These are phyloP conservation scores for Brachionus calyciflorus DNA, from an alignment of 1,140 invertebrate species.

Conservation along the genomic window DNA sequence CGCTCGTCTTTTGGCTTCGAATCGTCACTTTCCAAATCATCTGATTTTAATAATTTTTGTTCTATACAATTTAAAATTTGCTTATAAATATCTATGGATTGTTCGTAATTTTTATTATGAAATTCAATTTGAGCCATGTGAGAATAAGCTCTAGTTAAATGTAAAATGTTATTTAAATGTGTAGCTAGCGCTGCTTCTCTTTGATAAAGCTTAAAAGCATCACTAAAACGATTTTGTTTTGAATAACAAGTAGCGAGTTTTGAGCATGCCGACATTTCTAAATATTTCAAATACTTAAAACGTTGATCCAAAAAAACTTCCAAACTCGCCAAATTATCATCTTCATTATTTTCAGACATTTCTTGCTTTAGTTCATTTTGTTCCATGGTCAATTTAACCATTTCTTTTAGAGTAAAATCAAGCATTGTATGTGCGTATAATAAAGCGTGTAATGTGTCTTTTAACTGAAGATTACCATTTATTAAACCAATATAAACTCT, in stretches of 20 bases:
- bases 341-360: background rate
- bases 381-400: slow-evolving; percentile 30
- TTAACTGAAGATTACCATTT: background rate
- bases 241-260: slow-evolving; percentile 41
- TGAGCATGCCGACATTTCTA: slow-evolving; percentile 44
- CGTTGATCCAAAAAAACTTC: background rate
- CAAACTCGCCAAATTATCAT: background rate
- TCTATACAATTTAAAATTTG: slow-evolving; percentile 34
- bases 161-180: slow-evolving; percentile 17
- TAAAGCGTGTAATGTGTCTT: slow-evolving; percentile 22
- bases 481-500: slow-evolving; percentile 32
- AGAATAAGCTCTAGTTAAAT: slow-evolving; percentile 36
- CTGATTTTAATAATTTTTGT: background rate
- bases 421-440: slow-evolving; percentile 37
- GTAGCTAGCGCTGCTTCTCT: slow-evolving; percentile 17
- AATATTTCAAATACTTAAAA: slow-evolving; percentile 43
- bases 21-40: background rate
- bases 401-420: slow-evolving; percentile 45
- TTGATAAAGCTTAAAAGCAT: slow-evolving; percentile 30
- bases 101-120: slow-evolving; percentile 35
- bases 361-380: slow-evolving; percentile 18
- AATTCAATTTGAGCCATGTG: slow-evolving; percentile 44
- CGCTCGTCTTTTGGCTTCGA: slow-evolving; percentile 26
- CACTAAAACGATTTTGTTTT: slow-evolving; percentile 26
- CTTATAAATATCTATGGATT: slow-evolving; percentile 35